phyloP scores from a whole-genome alignment of 2,797 vertebrate species.

The Peromyscus eremicus region DNA sequence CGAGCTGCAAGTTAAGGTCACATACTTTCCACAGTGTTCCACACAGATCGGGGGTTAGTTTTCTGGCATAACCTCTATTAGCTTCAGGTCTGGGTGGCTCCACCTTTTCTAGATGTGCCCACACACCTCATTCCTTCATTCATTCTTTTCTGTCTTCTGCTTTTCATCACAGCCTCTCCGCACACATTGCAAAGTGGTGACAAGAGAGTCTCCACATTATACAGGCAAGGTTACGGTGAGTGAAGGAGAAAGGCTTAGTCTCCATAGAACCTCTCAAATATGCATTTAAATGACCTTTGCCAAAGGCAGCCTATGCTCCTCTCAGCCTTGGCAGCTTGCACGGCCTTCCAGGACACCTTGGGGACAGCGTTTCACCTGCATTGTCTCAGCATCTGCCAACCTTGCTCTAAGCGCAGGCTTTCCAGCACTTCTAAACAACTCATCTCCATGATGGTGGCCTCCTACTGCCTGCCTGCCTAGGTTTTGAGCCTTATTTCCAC shows the following conservation, averaged over 20 bases:
- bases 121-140: not conserved
- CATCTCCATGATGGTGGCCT: not conserved
- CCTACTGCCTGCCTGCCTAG: not conserved
- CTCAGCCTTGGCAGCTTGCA: not conserved
- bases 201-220: not conserved
- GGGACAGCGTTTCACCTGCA: not conserved
- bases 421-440: not conserved
- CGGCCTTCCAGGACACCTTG: not conserved
- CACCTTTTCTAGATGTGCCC: not conserved
- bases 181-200: rapidly evolving
- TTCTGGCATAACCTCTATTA: rapidly evolving
- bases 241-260: not conserved
- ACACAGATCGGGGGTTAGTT: rapidly evolving
- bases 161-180: not conserved
- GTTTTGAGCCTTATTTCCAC: not conserved
- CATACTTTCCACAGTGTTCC: not conserved
- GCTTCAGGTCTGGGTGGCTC: not conserved
- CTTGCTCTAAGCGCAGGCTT: not conserved
- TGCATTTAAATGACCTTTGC: conserved; percentile 27
- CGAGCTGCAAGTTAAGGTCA: not conserved
- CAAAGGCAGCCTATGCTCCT: not conserved
- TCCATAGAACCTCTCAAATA: not conserved
- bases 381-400: not conserved
- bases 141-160: not conserved
- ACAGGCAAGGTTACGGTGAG: not conserved